Conservation (phyloP, 2,888 invertebrate species). For the Synergus japonicus region DNA sequence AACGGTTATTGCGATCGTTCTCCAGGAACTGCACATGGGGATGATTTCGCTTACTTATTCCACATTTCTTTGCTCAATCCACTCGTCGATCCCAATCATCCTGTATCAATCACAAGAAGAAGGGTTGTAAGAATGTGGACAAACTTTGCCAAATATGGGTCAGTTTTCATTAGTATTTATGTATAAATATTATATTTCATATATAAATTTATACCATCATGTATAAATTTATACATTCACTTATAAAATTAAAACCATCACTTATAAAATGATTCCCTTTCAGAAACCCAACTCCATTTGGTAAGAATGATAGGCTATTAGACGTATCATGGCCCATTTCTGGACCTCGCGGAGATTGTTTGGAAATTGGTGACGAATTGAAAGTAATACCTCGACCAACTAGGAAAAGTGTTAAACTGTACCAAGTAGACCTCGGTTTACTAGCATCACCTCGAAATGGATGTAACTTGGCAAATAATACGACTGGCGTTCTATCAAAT, state of each 20-base stretch:
- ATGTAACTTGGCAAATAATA: not conserved
- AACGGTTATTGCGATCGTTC: constrained; percentile 26
- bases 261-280: not conserved
- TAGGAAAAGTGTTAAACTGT: constrained; percentile 37
- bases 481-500: too few relatives aligned
- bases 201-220: too few relatives aligned
- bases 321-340: constrained; percentile 52
- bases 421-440: constrained; percentile 10
- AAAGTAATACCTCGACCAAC: constrained; percentile 32
- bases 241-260: too few relatives aligned
- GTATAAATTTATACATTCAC: too few relatives aligned
- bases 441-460: not conserved
- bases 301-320: constrained; percentile 46
- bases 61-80: constrained; percentile 67
- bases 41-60: constrained; percentile 81
- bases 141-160: constrained; percentile 79
- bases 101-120: constrained; percentile 75
- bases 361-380: constrained; percentile 54
- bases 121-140: constrained; percentile 81
- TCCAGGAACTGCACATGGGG: constrained; percentile 80
- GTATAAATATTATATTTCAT: too few relatives aligned
- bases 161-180: not conserved
- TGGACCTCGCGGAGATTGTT: constrained; percentile 45
- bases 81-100: constrained; percentile 62
- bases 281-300: constrained; percentile 56